Evolutionary conservation across 2,113 vertebrate species (phyloP).

Genomic region (Gopherus evgoodei): DNA sequence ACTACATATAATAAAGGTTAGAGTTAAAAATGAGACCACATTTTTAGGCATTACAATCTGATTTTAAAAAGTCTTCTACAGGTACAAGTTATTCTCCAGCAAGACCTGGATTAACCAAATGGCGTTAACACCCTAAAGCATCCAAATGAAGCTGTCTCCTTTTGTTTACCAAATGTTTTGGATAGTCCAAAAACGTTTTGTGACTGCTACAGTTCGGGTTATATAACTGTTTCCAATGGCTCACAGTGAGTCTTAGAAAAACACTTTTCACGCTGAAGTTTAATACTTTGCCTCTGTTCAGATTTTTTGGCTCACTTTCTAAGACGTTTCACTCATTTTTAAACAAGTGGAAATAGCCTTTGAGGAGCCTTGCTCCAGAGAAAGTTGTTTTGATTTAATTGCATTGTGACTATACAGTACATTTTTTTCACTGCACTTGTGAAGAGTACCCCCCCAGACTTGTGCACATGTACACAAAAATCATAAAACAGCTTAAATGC

Average conservation of each 20-base stretch:
- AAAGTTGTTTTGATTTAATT: not conserved
- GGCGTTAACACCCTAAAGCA: not conserved
- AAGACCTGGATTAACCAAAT: not conserved
- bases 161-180: not conserved
- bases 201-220: not conserved
- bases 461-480: not conserved
- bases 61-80: not conserved
- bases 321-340: not conserved
- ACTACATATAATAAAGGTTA: rapidly evolving
- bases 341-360: not conserved
- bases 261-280: not conserved
- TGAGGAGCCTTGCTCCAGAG: not conserved
- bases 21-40: not conserved
- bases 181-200: not conserved
- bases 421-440: not conserved
- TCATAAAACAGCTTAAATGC: not conserved
- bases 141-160: not conserved
- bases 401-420: not conserved
- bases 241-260: not conserved
- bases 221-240: not conserved
- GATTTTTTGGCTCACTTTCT: not conserved
- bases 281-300: not conserved
- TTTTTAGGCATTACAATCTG: not conserved
- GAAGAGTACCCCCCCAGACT: not conserved
- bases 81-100: not conserved